A percentile compares a stretch with the other conserved stretches of the same genome.
These are phyloP conservation scores for Lipotes vexillifer DNA, from an alignment of 2,113 vertebrate genomes.

Conservation along the genomic window DNA sequence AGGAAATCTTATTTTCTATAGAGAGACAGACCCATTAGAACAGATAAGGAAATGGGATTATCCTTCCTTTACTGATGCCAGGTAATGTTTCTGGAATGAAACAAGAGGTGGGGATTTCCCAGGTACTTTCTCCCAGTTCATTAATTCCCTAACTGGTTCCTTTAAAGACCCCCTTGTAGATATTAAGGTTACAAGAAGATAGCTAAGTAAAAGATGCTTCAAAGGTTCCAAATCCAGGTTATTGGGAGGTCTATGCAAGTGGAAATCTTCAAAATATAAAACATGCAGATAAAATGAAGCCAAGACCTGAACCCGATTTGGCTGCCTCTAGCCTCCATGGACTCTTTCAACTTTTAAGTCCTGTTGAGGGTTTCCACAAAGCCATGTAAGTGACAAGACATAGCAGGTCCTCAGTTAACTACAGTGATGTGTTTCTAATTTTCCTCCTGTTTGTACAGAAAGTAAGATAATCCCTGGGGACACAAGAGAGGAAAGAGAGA, in stretches of 20 bases:
- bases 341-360: background rate
- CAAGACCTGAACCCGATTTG: background rate
- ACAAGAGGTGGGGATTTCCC: background rate
- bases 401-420: rapidly evolving
- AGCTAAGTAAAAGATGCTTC: background rate
- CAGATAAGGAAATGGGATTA: background rate
- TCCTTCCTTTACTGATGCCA: background rate
- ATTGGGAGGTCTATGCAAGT: background rate
- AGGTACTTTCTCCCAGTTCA: background rate
- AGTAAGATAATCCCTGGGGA: background rate
- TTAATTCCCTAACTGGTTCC: background rate
- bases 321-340: background rate
- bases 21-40: background rate
- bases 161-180: background rate
- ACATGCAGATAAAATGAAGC: background rate
- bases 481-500: background rate
- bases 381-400: background rate
- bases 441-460: background rate
- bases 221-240: background rate
- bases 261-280: background rate
- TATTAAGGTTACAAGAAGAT: background rate
- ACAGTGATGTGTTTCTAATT: background rate
- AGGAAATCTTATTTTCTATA: background rate
- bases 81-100: background rate
- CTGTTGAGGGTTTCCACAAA: background rate